These are phyloP conservation scores for Engystomops pustulosus DNA, from an alignment of 2,113 vertebrate species.

Conservation along the genomic window DNA sequence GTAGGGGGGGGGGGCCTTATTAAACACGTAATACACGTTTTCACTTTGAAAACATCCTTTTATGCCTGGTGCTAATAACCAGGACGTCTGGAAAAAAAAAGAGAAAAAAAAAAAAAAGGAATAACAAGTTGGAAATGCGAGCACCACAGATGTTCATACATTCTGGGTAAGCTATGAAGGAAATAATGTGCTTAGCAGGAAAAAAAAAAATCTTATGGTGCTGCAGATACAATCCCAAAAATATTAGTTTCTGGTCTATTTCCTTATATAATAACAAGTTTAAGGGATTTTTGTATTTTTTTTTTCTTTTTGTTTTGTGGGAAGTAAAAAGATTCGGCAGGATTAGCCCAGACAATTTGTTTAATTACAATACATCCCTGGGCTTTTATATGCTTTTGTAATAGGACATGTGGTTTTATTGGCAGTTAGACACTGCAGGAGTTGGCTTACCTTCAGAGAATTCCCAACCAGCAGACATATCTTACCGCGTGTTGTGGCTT, in stretches of 20 bases:
- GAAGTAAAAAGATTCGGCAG: constrained; percentile 57
- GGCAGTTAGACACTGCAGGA: constrained; percentile 61
- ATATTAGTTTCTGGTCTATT: constrained; percentile 48
- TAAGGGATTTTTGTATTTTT: constrained; percentile 48
- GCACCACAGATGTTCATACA: constrained; percentile 46
- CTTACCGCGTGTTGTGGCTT: constrained; percentile 38
- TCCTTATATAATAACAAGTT: constrained; percentile 44
- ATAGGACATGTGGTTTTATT: constrained; percentile 61
- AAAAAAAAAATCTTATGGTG: constrained; percentile 16
- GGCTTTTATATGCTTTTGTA: constrained; percentile 61
- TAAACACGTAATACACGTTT: constrained; percentile 38
- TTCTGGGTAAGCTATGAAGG: constrained; percentile 41
- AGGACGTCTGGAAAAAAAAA: constrained; percentile 26
- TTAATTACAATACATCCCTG: constrained; percentile 61
- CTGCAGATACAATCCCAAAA: constrained; percentile 39
- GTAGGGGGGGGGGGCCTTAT: not conserved
- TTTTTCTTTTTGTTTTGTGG: constrained; percentile 52
- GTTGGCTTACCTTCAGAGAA: constrained; percentile 61
- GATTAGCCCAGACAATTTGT: constrained; percentile 61
- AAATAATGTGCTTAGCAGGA: constrained; percentile 37
- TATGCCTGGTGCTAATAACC: constrained; percentile 36
- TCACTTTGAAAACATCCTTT: constrained; percentile 44
- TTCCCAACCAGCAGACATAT: constrained; percentile 59
- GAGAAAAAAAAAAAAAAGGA: not conserved
- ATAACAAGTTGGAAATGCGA: constrained; percentile 47